These are phyloP conservation scores for Ylistrum balloti DNA, from an alignment of 1,140 invertebrate genomes.

Conservation along the genomic window DNA sequence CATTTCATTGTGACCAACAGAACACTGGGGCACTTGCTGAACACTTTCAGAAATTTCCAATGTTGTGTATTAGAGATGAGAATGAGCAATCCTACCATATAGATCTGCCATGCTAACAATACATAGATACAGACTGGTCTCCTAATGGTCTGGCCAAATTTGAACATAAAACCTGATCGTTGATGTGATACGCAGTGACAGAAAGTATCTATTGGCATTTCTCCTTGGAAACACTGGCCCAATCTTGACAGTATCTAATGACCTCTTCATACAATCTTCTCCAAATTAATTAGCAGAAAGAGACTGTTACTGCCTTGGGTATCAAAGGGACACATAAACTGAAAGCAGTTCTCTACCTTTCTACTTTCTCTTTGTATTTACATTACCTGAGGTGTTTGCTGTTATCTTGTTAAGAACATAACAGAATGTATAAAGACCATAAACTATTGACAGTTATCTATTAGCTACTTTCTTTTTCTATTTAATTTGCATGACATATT, in stretches of 20 bases:
- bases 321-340: conserved; percentile 25
- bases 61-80: no score
- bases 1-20: no score
- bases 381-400: background rate
- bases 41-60: no score
- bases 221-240: background rate
- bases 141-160: background rate
- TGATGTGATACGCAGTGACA: background rate
- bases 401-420: conserved; percentile 5
- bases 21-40: no score
- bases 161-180: background rate
- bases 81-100: no score
- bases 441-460: background rate
- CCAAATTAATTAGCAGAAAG: conserved; percentile 5
- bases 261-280: conserved; percentile 12
- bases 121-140: background rate
- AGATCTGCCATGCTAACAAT: background rate
- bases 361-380: conserved; percentile 19
- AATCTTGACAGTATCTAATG: background rate
- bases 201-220: background rate
- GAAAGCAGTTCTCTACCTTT: background rate
- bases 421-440: background rate
- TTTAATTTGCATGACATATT: background rate
- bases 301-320: background rate
- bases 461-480: conserved; percentile 19